Evolutionary conservation across 2,797 vertebrate genomes (phyloP).

Genomic region (Peromyscus eremicus): DNA sequence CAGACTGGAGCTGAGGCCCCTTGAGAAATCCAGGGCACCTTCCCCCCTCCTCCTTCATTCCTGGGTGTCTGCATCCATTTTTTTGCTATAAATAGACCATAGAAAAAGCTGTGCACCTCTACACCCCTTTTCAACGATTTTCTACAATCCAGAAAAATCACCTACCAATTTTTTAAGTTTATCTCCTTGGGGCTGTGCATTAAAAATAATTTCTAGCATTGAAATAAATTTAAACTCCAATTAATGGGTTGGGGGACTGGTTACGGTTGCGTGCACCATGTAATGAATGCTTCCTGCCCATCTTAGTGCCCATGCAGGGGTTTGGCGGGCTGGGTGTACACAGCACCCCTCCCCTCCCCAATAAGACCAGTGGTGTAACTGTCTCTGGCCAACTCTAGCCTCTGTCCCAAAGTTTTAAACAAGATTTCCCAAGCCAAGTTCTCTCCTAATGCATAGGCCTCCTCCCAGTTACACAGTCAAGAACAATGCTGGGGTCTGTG

Average conservation of each 20-base stretch:
- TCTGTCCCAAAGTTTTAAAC: conserved; percentile 62
- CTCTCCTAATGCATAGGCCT: neutral
- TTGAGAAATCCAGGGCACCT: neutral
- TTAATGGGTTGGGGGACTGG: conserved; percentile 81
- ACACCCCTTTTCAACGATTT: conserved; percentile 27
- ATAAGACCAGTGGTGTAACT: conserved; percentile 60
- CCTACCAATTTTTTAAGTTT: neutral
- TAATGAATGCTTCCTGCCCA: conserved; percentile 84
- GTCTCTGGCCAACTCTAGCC: conserved; percentile 53
- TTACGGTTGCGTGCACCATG: conserved; percentile 78
- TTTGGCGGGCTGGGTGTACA: conserved; percentile 65
- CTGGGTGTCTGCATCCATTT: conserved; percentile 25
- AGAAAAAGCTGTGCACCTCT: neutral
- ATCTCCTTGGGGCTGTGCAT: conserved; percentile 34
- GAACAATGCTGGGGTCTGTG: neutral
- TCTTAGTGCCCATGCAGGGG: conserved; percentile 75
- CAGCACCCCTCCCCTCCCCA: neutral
- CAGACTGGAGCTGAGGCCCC: conserved; percentile 23
- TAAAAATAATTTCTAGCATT: conserved; percentile 77
- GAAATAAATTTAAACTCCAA: conserved; percentile 81
- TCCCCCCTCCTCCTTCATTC: neutral
- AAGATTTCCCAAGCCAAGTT: conserved; percentile 14
- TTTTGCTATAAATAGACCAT: conserved; percentile 39
- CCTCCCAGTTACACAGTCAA: neutral
- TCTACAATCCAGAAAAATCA: conserved; percentile 61